Percentiles rank a stretch among this genome's conserved stretches.
phyloP scores from a whole-genome alignment of 2,113 vertebrate species.

The Dipodomys stephensi region DNA sequence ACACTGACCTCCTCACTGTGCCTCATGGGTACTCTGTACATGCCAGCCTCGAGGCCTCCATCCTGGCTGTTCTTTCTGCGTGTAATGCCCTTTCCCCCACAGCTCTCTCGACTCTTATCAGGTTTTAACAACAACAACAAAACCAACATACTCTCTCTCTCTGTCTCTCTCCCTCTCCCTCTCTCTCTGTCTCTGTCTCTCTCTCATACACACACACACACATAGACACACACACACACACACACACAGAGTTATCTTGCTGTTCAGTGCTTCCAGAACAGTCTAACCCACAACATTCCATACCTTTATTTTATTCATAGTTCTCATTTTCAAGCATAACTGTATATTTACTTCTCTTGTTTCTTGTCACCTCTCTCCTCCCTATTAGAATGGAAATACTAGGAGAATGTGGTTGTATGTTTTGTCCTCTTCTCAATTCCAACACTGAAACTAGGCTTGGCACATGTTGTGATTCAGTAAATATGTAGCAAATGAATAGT shows the following conservation, averaged over 20 bases:
- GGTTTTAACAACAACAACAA: not conserved
- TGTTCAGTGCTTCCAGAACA: not conserved
- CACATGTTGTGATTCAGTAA: not conserved
- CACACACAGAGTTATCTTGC: not conserved
- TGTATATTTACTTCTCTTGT: not conserved
- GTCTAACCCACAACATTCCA: not conserved
- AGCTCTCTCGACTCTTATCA: not conserved
- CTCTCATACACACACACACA: too few relatives aligned
- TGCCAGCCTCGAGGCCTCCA: not conserved
- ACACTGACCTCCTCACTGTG: not conserved
- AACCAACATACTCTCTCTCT: too few relatives aligned
- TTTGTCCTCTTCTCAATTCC: not conserved
- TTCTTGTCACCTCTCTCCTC: not conserved
- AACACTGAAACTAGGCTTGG: not conserved
- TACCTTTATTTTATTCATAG: not conserved
- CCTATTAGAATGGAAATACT: not conserved
- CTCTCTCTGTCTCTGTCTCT: too few relatives aligned
- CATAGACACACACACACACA: too few relatives aligned
- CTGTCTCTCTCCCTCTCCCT: too few relatives aligned
- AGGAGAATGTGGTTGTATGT: not conserved
- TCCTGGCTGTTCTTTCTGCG: not conserved
- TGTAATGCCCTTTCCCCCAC: not conserved
- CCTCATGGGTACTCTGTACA: not conserved
- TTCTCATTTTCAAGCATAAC: not conserved
- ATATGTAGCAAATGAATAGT: slow-evolving; percentile 19